Conservation (phyloP, 1,140 invertebrate genomes). For the Condylostylus longicornis region DNA sequence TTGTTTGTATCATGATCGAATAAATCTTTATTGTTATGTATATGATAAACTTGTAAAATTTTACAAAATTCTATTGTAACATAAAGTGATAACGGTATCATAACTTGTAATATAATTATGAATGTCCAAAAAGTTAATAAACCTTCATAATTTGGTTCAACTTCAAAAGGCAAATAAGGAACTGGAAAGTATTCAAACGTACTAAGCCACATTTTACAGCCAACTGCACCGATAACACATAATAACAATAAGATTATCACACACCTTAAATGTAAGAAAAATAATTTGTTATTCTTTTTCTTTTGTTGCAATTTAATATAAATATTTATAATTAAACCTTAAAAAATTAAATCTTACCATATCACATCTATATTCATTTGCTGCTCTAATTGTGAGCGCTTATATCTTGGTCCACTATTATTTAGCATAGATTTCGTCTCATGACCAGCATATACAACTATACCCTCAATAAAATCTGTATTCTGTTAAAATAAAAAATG, state of each 20-base stretch:
- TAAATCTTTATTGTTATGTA: constrained; percentile 76
- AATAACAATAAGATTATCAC: constrained; percentile 81
- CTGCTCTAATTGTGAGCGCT: constrained; percentile 78
- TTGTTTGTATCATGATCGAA: constrained; percentile 73
- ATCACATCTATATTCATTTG: constrained; percentile 92
- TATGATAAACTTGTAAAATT: constrained; percentile 88
- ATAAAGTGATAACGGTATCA: constrained; percentile 94
- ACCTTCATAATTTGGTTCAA: constrained; percentile 53
- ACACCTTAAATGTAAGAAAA: constrained; percentile 38
- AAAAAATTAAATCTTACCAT: constrained; percentile 39
- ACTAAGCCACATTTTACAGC: constrained; percentile 71
- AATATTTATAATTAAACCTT: background rate
- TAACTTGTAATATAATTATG: constrained; percentile 88
- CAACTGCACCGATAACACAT: constrained; percentile 80
- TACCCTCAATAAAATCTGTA: constrained; percentile 75
- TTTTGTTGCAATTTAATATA: background rate
- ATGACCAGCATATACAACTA: constrained; percentile 93
- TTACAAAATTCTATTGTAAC: constrained; percentile 96
- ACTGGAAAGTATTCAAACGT: constrained; percentile 35
- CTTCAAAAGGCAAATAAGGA: constrained; percentile 42
- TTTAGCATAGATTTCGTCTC: constrained; percentile 98
- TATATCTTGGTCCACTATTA: constrained; percentile 90
- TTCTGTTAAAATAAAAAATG: constrained; percentile 15
- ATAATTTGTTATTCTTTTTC: background rate
- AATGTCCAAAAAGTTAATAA: constrained; percentile 89